Evolutionary conservation across 64 coral and sea anemone genomes (phyloP).

Genomic region (Stichodactyla mertensii): DNA sequence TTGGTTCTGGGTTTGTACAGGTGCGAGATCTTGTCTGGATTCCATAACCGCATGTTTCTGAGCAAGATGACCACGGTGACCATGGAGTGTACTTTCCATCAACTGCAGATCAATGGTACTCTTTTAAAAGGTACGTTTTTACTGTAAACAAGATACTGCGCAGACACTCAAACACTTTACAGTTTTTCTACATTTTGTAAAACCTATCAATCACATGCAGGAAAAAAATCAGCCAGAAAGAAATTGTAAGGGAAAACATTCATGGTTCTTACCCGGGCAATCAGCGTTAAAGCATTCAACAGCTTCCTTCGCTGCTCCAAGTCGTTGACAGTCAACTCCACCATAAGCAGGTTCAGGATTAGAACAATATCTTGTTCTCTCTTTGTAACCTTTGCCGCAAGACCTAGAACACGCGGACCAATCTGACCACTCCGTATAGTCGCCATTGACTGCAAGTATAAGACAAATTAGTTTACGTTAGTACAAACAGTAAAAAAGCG

Average conservation of each 20-base stretch:
- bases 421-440: conserved; percentile 81
- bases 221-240: neutral
- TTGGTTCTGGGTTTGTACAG: conserved; percentile 76
- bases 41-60: conserved; percentile 67
- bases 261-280: conserved; percentile 53
- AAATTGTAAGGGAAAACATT: too few species aligned
- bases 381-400: conserved; percentile 68
- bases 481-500: too few species aligned
- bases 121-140: neutral
- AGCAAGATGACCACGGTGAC: conserved; percentile 81
- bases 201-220: neutral
- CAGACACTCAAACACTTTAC: too few species aligned
- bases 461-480: neutral
- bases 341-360: conserved; percentile 85
- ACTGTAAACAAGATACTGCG: too few species aligned
- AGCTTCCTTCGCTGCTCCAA: conserved; percentile 51
- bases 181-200: neutral
- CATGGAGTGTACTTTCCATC: conserved; percentile 77
- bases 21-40: conserved; percentile 75
- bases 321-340: conserved; percentile 54
- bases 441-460: conserved; percentile 61
- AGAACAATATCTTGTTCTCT: conserved; percentile 58
- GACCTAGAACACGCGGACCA: conserved; percentile 68
- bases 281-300: conserved; percentile 68
- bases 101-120: conserved; percentile 28